Evolutionary conservation across 2,113 vertebrate genomes (phyloP).

Genomic region (Damaliscus lunatus): DNA sequence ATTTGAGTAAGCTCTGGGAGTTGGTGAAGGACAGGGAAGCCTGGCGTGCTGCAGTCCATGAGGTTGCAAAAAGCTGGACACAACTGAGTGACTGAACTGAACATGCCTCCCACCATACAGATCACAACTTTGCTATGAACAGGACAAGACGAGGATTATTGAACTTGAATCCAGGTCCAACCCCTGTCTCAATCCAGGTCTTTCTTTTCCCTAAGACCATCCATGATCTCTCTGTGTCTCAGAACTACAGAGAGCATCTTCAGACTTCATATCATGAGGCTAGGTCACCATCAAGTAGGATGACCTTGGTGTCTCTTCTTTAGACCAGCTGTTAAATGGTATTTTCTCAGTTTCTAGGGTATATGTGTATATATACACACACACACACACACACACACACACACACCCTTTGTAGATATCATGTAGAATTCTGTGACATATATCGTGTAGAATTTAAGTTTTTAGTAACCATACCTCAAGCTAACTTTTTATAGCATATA

Average conservation of each 20-base stretch:
- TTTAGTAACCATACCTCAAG: not conserved
- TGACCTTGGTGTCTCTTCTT: not conserved
- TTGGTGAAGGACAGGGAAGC: not conserved
- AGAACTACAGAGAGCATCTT: not conserved
- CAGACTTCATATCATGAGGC: not conserved
- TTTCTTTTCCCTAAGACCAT: not conserved
- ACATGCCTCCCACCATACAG: not conserved
- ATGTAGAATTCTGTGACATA: not conserved
- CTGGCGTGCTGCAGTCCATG: not conserved
- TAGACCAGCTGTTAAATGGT: not conserved
- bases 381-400: no score
- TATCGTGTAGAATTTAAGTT: not conserved
- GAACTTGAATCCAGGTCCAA: not conserved
- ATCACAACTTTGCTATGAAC: not conserved
- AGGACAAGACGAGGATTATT: not conserved
- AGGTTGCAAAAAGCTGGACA: not conserved
- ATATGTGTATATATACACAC: fast-evolving
- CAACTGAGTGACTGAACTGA: not conserved
- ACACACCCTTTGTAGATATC: not conserved
- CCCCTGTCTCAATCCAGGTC: not conserved
- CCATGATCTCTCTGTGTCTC: not conserved
- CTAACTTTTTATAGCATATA: not conserved
- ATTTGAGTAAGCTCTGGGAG: not conserved
- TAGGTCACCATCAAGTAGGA: not conserved
- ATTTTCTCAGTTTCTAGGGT: not conserved